Evolutionary conservation across 1,140 invertebrate species (phyloP).

Genomic region (Heliconius hewitsoni): DNA sequence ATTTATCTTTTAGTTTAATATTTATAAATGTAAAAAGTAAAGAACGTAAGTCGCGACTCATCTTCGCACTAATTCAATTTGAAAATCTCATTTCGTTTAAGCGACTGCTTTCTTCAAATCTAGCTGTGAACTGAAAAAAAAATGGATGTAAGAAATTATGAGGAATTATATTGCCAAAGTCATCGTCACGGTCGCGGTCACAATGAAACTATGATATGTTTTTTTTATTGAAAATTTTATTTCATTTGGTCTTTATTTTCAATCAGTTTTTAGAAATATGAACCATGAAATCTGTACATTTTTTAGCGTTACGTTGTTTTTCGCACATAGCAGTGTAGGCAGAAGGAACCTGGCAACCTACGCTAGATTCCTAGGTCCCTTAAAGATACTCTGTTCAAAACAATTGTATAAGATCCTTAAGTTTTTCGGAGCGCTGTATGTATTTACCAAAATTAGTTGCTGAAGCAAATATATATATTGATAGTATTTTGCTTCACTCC

Average conservation of each 20-base stretch:
- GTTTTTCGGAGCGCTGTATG: too few relatives aligned
- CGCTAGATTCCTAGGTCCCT: too few relatives aligned
- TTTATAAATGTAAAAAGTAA: background rate
- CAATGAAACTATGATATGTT: background rate
- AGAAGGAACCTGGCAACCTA: too few relatives aligned
- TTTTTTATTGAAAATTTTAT: background rate
- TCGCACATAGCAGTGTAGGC: too few relatives aligned
- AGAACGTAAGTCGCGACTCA: constrained; percentile 27
- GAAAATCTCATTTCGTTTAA: constrained; percentile 25
- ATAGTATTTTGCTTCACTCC: too few relatives aligned
- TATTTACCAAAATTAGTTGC: too few relatives aligned
- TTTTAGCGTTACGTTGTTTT: too few relatives aligned
- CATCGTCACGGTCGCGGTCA: background rate
- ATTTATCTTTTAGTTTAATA: background rate
- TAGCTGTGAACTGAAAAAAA: constrained; percentile 10
- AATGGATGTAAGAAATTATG: constrained; percentile 17
- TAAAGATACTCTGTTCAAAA: too few relatives aligned
- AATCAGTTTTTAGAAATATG: background rate
- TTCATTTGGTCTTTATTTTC: background rate
- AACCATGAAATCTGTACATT: too few relatives aligned
- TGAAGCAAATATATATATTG: too few relatives aligned
- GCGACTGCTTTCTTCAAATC: constrained; percentile 22
- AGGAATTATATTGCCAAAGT: constrained; percentile 8
- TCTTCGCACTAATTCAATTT: constrained; percentile 32
- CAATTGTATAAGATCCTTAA: too few relatives aligned